Conservation (phyloP, 2,888 invertebrate species). For the Drosophila paranaensis region DNA sequence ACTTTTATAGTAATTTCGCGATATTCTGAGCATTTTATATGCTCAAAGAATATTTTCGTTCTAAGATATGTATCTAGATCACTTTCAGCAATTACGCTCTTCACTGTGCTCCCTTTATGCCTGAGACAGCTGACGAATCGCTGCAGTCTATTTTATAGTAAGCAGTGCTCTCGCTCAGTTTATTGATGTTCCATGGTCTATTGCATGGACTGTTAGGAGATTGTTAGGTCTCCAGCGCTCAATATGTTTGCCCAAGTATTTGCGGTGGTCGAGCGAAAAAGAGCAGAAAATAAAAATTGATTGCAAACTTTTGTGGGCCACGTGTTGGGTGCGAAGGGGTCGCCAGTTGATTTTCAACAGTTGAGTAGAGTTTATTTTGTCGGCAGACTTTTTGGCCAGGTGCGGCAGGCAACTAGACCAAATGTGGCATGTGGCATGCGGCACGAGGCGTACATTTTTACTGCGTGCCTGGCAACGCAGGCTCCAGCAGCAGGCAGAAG, state of each 20-base stretch:
- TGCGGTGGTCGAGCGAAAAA: conserved; percentile 44
- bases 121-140: background rate
- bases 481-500: background rate
- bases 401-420: conserved; percentile 41
- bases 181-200: conserved; percentile 25
- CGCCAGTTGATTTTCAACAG: conserved; percentile 77
- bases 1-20: too few species aligned
- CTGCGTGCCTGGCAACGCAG: conserved; percentile 57
- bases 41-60: background rate
- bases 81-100: background rate
- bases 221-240: conserved; percentile 28
- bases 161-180: background rate
- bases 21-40: too few species aligned
- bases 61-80: too few species aligned
- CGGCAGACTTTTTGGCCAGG: conserved; percentile 56
- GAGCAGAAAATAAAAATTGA: conserved; percentile 48
- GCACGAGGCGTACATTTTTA: conserved; percentile 62
- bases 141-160: background rate
- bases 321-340: conserved; percentile 40
- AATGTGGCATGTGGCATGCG: conserved; percentile 16
- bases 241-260: conserved; percentile 63
- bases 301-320: conserved; percentile 69
- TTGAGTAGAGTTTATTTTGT: conserved; percentile 76
- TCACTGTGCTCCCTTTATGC: too few species aligned
- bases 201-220: conserved; percentile 28